Conservation (phyloP, 2,888 invertebrate species). For the Patella ulyssiponensis region DNA sequence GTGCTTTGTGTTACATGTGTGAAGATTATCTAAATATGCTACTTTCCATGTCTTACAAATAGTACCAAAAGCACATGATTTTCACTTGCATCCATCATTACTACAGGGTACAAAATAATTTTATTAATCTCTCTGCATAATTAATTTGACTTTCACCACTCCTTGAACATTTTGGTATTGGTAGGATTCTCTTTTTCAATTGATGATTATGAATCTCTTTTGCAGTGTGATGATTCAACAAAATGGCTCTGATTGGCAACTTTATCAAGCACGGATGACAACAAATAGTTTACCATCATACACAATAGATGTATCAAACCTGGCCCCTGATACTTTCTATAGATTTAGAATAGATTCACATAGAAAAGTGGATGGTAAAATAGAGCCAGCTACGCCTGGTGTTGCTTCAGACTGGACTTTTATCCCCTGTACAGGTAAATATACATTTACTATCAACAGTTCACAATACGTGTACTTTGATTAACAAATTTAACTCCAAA, state of each 20-base stretch:
- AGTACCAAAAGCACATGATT: no score
- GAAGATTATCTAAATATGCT: no score
- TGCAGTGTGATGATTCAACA: slow-evolving; percentile 22
- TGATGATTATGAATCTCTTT: neutral
- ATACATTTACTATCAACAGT: no score
- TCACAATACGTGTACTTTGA: no score
- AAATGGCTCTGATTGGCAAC: slow-evolving; percentile 14
- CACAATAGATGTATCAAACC: slow-evolving; percentile 24
- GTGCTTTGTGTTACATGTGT: no score
- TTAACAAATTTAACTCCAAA: no score
- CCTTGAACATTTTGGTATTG: no score
- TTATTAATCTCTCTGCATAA: no score
- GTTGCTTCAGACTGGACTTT: slow-evolving; percentile 32
- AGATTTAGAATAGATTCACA: slow-evolving; percentile 53
- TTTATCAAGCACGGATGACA: slow-evolving; percentile 9
- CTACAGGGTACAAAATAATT: no score
- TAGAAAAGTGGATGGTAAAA: slow-evolving; percentile 45
- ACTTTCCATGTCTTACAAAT: no score
- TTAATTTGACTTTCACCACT: no score
- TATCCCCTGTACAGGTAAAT: slow-evolving; percentile 50
- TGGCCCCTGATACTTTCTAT: slow-evolving; percentile 44
- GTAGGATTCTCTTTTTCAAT: neutral
- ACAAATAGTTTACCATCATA: slow-evolving; percentile 22
- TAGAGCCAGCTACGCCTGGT: slow-evolving; percentile 37
- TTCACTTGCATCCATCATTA: no score